Conservation (phyloP, 2,113 vertebrate species). For the Thalassarche chlororhynchos region DNA sequence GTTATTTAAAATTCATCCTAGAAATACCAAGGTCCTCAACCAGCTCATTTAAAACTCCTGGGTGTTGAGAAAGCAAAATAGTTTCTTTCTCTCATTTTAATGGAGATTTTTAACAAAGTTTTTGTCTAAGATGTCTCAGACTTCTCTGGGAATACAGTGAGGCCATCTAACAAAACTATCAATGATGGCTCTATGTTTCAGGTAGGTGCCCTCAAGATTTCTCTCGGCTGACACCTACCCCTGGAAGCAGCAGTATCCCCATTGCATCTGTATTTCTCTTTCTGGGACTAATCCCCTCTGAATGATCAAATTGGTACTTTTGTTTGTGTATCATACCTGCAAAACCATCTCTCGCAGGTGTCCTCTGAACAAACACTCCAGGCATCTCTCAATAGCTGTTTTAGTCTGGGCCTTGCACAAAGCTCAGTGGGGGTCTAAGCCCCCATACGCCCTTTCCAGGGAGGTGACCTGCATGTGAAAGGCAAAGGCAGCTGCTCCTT, state of each 20-base stretch:
- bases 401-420: not conserved
- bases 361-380: rapidly evolving
- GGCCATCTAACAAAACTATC: not conserved
- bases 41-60: not conserved
- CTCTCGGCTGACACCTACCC: not conserved
- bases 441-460: rapidly evolving
- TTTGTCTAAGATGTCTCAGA: not conserved
- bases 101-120: not conserved
- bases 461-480: not conserved
- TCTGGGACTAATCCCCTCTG: not conserved
- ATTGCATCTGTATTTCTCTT: not conserved
- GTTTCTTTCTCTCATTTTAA: not conserved
- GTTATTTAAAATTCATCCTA: not conserved
- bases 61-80: not conserved
- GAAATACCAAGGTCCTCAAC: not conserved
- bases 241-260: not conserved
- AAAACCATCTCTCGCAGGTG: not conserved
- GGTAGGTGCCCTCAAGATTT: not conserved
- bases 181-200: not conserved
- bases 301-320: not conserved
- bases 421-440: not conserved
- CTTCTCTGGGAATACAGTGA: not conserved
- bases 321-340: not conserved
- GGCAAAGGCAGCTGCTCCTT: not conserved
- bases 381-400: not conserved